Conservation (phyloP, 2,888 invertebrate species). For the Himalopsyche anomala region DNA sequence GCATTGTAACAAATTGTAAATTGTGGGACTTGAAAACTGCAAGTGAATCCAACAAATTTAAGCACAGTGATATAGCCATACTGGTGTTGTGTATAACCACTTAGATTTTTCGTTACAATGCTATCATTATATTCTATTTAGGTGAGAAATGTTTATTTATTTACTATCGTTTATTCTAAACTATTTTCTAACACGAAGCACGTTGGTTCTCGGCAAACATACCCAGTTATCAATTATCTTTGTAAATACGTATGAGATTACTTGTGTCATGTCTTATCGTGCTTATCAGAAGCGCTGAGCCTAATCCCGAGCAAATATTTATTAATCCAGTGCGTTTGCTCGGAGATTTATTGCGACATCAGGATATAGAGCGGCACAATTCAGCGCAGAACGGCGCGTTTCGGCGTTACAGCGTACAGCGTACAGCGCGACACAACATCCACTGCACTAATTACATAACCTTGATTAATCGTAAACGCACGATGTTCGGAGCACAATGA, state of each 20-base stretch:
- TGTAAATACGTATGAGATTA: slow-evolving; percentile 7
- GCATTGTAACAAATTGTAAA: too few species aligned
- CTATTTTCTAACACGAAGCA: too few species aligned
- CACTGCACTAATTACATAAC: slow-evolving; percentile 33
- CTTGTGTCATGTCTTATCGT: not conserved
- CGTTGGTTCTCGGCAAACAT: not conserved
- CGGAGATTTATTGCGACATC: slow-evolving; percentile 21
- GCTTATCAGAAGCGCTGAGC: not conserved
- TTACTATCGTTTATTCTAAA: too few species aligned
- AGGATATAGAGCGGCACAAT: not conserved
- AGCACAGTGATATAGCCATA: too few species aligned
- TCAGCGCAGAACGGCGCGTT: not conserved
- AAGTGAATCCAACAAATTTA: too few species aligned
- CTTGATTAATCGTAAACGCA: slow-evolving; percentile 40
- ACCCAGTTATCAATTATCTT: not conserved
- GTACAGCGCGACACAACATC: not conserved
- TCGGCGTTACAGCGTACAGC: not conserved
- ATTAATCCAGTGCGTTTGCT: slow-evolving; percentile 38
- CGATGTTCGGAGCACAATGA: slow-evolving; percentile 11
- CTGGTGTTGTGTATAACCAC: too few species aligned
- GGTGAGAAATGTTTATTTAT: too few species aligned
- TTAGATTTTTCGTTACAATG: too few species aligned
- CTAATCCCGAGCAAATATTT: slow-evolving; percentile 37
- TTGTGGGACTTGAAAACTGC: too few species aligned
- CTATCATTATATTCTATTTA: too few species aligned